A percentile compares a stretch with the other conserved stretches of the same genome.
These are phyloP conservation scores for Anticlea derivata DNA, from an alignment of 2,888 invertebrate species.

Conservation along the genomic window DNA sequence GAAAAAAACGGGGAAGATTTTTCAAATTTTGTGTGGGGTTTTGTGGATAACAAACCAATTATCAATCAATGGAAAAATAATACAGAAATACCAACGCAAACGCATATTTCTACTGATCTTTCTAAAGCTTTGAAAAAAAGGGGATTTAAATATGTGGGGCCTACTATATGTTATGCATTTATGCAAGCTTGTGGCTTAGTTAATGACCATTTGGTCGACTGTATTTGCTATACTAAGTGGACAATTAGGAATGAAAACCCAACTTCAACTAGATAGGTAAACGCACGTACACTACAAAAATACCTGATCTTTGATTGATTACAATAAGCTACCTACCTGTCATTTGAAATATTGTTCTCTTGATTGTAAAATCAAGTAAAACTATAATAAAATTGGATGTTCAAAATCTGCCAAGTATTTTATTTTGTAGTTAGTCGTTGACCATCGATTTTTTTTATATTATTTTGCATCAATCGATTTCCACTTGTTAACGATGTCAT, in stretches of 20 bases:
- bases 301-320: no score
- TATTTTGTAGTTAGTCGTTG: no score
- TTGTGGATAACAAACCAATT: conserved; percentile 59
- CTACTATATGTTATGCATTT: conserved; percentile 72
- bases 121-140: conserved; percentile 63
- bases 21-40: conserved; percentile 66
- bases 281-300: no score
- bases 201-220: conserved; percentile 63
- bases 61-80: conserved; percentile 55
- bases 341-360: no score
- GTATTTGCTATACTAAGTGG: conserved; percentile 39
- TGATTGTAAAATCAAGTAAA: no score
- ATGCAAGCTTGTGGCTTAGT: conserved; percentile 78
- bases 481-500: no score
- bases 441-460: no score
- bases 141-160: conserved; percentile 70
- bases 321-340: no score
- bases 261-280: no score
- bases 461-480: no score
- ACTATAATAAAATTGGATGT: no score
- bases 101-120: conserved; percentile 50
- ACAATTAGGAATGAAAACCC: neutral
- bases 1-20: conserved; percentile 58
- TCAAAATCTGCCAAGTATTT: no score
- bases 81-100: conserved; percentile 60